phyloP scores from a whole-genome alignment of 2,113 vertebrate genomes.

The Sinocyclocheilus anophthalmus region DNA sequence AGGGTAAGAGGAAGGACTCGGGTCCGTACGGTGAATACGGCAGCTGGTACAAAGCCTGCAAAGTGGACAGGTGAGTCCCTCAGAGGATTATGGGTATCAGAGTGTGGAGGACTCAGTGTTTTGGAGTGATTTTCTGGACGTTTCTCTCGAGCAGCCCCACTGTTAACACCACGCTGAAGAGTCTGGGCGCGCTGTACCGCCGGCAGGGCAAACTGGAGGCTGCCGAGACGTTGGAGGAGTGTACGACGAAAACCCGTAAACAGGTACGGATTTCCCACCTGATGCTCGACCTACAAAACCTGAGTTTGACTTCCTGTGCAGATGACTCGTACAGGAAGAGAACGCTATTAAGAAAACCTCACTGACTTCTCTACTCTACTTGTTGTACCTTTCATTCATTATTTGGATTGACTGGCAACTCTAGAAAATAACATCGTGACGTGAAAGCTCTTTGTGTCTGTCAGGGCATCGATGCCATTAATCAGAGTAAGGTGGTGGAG shows the following conservation, averaged over 20 bases:
- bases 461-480: slow-evolving; percentile 85
- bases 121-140: neutral
- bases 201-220: slow-evolving; percentile 91
- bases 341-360: neutral
- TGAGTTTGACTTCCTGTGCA: neutral
- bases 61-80: slow-evolving; percentile 83
- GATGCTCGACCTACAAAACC: neutral
- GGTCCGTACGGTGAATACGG: slow-evolving; percentile 83
- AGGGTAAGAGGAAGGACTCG: slow-evolving; percentile 80
- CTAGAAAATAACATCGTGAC: neutral
- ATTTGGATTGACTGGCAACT: neutral
- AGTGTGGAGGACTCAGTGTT: neutral
- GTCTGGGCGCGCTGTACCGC: slow-evolving; percentile 85
- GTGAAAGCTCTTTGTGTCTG: neutral
- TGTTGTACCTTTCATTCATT: neutral
- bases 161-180: slow-evolving; percentile 87
- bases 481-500: slow-evolving; percentile 89
- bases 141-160: slow-evolving; percentile 76
- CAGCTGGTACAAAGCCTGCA: slow-evolving; percentile 90
- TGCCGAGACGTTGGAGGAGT: slow-evolving; percentile 86
- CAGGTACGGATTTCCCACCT: slow-evolving; percentile 72
- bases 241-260: slow-evolving; percentile 84
- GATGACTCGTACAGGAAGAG: slow-evolving; percentile 14
- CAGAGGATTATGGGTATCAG: neutral
- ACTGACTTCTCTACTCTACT: neutral